Conservation (phyloP, 92 coral and sea anemone genomes). For the Phenganax subtilis region DNA sequence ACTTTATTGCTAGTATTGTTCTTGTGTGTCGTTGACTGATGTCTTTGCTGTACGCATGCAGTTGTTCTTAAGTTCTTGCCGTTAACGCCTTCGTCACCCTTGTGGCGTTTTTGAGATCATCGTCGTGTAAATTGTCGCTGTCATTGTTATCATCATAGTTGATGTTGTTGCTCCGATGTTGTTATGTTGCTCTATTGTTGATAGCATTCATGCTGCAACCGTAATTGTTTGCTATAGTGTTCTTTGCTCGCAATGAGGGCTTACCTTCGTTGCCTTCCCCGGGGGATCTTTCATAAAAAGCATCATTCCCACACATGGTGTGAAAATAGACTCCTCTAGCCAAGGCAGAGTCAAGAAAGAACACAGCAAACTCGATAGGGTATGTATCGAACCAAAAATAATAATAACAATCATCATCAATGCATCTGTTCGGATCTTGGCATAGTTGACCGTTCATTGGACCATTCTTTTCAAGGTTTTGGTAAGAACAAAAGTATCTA, state of each 20-base stretch:
- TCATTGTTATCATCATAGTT: too few relatives aligned
- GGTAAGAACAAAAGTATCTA: constrained; percentile 11
- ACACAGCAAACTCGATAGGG: constrained; percentile 21
- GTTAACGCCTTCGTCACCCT: too few relatives aligned
- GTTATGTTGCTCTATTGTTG: too few relatives aligned
- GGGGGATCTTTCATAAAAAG: constrained; percentile 1
- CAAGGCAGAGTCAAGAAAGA: constrained; percentile 20
- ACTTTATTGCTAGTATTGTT: neutral
- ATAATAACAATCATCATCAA: neutral
- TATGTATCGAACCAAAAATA: constrained; percentile 19
- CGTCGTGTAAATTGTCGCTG: too few relatives aligned
- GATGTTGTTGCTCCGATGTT: too few relatives aligned
- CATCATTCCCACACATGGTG: constrained; percentile 21
- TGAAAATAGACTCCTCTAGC: constrained; percentile 20
- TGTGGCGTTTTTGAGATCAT: too few relatives aligned
- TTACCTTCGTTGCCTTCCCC: neutral
- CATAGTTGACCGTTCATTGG: constrained; percentile 16
- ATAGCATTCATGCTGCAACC: too few relatives aligned
- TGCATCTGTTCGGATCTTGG: neutral
- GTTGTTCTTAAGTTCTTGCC: too few relatives aligned
- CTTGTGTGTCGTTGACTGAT: neutral
- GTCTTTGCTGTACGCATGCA: too few relatives aligned
- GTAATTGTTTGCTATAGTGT: too few relatives aligned
- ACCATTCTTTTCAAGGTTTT: neutral
- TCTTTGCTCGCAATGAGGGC: neutral